Evolutionary conservation across 2,797 vertebrate species (phyloP).

Genomic region (Clarias fuscus): DNA sequence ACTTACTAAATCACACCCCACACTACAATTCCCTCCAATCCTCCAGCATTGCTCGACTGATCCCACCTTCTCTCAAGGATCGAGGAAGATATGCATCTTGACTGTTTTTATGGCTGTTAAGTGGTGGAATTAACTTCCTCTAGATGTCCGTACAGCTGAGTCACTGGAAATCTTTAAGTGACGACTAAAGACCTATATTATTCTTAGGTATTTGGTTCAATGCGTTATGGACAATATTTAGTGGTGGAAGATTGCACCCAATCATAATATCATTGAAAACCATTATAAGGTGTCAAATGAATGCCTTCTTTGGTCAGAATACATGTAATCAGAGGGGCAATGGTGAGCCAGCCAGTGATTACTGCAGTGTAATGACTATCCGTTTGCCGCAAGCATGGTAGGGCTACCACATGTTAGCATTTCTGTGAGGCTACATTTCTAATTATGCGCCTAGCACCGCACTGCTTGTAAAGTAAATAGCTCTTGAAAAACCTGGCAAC

Average conservation of each 20-base stretch:
- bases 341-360: slow-evolving; percentile 11
- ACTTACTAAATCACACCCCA: too few relatives aligned
- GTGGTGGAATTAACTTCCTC: too few relatives aligned
- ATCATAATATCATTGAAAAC: slow-evolving; percentile 21
- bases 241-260: neutral
- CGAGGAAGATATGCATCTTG: too few relatives aligned
- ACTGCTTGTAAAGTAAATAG: slow-evolving; percentile 58
- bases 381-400: neutral
- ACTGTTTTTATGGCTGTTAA: too few relatives aligned
- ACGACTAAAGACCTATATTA: too few relatives aligned
- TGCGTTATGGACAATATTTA: neutral
- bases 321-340: slow-evolving; percentile 27
- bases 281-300: slow-evolving; percentile 11
- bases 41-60: too few relatives aligned
- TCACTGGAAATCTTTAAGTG: too few relatives aligned
- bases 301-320: slow-evolving; percentile 11
- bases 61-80: too few relatives aligned
- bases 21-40: too few relatives aligned
- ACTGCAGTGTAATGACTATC: neutral
- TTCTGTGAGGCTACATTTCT: slow-evolving; percentile 58
- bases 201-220: neutral
- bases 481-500: slow-evolving; percentile 57
- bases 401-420: neutral
- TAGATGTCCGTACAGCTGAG: too few relatives aligned
- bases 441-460: slow-evolving; percentile 65